Conservation (phyloP, 2,797 vertebrate genomes). For the Morus bassanus region DNA sequence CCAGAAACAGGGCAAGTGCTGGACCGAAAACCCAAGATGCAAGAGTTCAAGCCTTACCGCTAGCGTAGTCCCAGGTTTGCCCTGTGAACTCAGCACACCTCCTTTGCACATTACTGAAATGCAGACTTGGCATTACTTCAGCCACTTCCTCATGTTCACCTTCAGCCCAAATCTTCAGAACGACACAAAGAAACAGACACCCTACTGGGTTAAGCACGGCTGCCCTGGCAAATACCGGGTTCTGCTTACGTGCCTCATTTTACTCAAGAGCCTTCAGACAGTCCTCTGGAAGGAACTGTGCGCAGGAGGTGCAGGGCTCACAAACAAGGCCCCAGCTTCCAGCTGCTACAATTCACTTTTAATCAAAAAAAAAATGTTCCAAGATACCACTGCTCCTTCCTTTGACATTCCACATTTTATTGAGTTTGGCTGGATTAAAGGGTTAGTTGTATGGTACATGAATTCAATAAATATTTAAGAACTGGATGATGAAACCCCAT, state of each 20-base stretch:
- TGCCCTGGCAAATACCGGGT: not conserved
- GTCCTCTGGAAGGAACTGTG: rapidly evolving
- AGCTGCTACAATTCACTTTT: not conserved
- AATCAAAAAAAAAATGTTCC: not conserved
- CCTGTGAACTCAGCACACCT: not conserved
- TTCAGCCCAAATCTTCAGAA: not conserved
- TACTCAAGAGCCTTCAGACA: not conserved
- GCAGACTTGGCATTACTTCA: not conserved
- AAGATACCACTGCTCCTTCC: not conserved
- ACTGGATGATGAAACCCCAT: not conserved
- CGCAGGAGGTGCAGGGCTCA: not conserved
- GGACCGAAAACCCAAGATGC: not conserved
- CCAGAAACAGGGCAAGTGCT: not conserved
- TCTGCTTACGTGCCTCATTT: not conserved
- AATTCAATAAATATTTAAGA: conserved; percentile 40
- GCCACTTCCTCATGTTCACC: not conserved
- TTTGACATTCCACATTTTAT: not conserved
- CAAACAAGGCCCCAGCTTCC: not conserved
- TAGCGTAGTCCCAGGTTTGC: not conserved
- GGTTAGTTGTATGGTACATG: not conserved
- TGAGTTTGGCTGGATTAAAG: not conserved
- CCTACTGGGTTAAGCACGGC: rapidly evolving
- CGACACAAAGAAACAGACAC: rapidly evolving
- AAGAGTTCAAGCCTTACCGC: too few relatives aligned
- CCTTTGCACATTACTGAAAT: not conserved